phyloP scores from a whole-genome alignment of 1,140 invertebrate species.

The Ridgeia piscesae region DNA sequence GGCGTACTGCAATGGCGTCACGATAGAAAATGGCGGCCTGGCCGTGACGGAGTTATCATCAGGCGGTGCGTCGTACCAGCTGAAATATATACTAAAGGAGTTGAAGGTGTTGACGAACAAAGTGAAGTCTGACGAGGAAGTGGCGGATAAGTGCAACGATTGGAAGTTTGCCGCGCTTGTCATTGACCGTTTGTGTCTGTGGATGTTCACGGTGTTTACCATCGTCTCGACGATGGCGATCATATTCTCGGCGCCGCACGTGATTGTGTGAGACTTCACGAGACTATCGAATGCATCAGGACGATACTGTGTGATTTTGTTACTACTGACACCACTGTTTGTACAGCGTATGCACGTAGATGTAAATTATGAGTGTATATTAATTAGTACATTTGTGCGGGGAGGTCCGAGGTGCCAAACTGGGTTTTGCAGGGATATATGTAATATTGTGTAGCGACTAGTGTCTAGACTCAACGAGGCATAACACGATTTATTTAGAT shows the following conservation, averaged over 20 bases:
- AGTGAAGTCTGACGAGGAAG: constrained; percentile 57
- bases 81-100: constrained; percentile 92
- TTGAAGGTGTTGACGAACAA: constrained; percentile 80
- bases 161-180: constrained; percentile 99
- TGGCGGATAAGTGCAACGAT: constrained; percentile 65
- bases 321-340: background rate
- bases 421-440: background rate
- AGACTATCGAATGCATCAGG: background rate
- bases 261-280: constrained; percentile 6
- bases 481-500: background rate
- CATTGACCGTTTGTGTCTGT: constrained; percentile 97
- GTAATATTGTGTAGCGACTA: background rate
- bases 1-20: constrained; percentile 13
- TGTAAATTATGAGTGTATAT: background rate
- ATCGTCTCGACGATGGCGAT: constrained; percentile 95
- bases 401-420: background rate
- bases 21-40: constrained; percentile 24
- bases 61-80: constrained; percentile 58
- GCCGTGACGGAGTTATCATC: background rate
- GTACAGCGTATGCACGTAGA: background rate
- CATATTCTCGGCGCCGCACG: constrained; percentile 64
- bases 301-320: background rate
- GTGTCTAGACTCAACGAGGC: background rate
- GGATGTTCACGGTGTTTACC: constrained; percentile 97
- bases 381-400: background rate